phyloP scores from a whole-genome alignment of 2,888 invertebrate genomes.

The Eristalis pertinax region DNA sequence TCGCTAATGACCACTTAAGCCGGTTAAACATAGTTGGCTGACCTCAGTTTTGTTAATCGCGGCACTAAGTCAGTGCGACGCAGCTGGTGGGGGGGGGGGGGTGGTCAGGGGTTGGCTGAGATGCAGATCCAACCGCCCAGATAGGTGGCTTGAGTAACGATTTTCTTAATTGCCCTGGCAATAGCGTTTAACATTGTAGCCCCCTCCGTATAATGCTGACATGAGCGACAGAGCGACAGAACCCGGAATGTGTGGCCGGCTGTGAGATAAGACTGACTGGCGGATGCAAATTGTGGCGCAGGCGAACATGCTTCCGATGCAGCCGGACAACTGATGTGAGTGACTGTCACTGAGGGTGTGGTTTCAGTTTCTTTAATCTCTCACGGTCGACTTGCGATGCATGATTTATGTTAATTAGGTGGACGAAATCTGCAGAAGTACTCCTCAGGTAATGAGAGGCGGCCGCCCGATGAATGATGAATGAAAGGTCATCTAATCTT shows the following conservation, averaged over 20 bases:
- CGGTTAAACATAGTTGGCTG: slow-evolving; percentile 11
- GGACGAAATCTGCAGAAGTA: background rate
- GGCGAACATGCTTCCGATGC: background rate
- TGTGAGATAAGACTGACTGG: background rate
- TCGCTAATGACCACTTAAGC: slow-evolving; percentile 23
- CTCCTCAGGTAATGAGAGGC: background rate
- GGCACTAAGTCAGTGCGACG: slow-evolving; percentile 1
- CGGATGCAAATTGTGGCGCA: background rate
- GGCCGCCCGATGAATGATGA: no score
- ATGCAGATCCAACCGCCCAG: slow-evolving; percentile 7
- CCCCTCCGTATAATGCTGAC: background rate
- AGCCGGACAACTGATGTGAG: background rate
- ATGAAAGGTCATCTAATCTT: no score
- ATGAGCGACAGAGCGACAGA: background rate
- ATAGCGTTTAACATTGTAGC: background rate
- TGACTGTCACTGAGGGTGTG: background rate
- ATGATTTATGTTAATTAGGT: background rate
- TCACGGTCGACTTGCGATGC: background rate
- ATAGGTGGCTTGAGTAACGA: slow-evolving; percentile 8
- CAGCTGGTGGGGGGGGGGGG: no score
- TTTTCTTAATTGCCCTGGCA: slow-evolving; percentile 8
- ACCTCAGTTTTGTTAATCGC: slow-evolving; percentile 30
- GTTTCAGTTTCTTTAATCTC: background rate
- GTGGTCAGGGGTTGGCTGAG: no score
- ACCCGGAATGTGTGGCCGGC: background rate